These are phyloP conservation scores for Parotia lawesii DNA, from an alignment of 2,113 vertebrate genomes.

Conservation along the genomic window DNA sequence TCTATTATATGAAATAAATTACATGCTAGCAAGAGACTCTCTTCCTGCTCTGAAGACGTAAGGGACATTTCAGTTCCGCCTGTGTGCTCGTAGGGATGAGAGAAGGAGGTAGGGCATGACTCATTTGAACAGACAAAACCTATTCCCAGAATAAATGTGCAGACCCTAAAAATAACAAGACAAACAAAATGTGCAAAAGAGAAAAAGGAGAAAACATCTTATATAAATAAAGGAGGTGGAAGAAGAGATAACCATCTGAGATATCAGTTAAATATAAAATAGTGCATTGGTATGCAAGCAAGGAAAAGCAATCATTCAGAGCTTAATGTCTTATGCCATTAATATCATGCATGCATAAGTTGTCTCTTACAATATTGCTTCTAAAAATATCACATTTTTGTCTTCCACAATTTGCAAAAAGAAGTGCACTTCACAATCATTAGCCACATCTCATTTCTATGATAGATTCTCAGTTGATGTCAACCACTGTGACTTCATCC, in stretches of 20 bases:
- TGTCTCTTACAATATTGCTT: conserved; percentile 12
- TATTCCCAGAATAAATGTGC: background rate
- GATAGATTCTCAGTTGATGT: background rate
- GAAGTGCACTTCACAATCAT: background rate
- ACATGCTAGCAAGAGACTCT: background rate
- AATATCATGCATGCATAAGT: conserved; percentile 8
- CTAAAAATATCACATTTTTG: conserved; percentile 24
- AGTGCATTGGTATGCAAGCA: background rate
- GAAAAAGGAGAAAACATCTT: background rate
- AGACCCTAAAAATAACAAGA: conserved; percentile 31
- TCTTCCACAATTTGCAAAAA: background rate
- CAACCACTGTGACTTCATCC: background rate
- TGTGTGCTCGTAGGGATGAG: background rate
- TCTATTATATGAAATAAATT: background rate
- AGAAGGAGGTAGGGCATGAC: background rate
- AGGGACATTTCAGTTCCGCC: background rate
- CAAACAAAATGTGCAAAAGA: background rate
- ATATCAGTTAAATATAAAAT: background rate
- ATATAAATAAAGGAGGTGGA: background rate
- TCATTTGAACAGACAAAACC: conserved; percentile 25
- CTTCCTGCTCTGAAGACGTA: background rate
- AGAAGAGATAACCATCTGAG: background rate
- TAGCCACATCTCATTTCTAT: conserved; percentile 9
- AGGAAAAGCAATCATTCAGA: background rate
- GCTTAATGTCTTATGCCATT: conserved; percentile 15